Base-by-base conservation (phyloP, 1,140 invertebrate genomes). In the Zophobas morio region DNA sequence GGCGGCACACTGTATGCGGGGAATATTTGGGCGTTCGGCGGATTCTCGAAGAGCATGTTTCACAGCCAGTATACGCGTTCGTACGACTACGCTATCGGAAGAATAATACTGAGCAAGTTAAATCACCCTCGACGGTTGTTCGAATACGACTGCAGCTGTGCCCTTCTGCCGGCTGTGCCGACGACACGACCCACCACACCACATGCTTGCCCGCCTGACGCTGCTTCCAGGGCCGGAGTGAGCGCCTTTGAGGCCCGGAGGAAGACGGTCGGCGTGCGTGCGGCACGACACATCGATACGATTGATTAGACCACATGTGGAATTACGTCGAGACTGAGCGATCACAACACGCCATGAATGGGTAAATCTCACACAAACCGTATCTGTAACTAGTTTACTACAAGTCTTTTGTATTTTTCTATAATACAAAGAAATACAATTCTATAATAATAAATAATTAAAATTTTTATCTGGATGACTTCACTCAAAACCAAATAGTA, bases 1-100 rank as follows among this genome's bases (percentile, higher is more conserved):
- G 82, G 82, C 33, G 82, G 82, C 42, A 84, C 79, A n/a, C 75
- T 78, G 73, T 84, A 84, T 40, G 82, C 76, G 20, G 78, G 57
- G 70, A 82, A 79, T 56, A 82, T 70, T 71, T 82, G 78, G 33
- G 76, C 40, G 70, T 60, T 78, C 8, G 70, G 72, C 35, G 79
- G 54, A 71, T 79, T 82, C 56, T 84, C 82, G 74, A 82, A 84
- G 57, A 84, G 49, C 82, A 84, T 84, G 49, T 2, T 40, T 72
- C 42, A 73, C 34, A 60, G 49, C 35, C 51, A 57, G 32, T 34
- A 73, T 42, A 53, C 71, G 20, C 37, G 35, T 51, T 49, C 33
- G 1, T 34, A 70, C 63, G 63, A 70, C n/a, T 70, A 4, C 8
- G 8, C 42, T 8, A 3, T 8, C 3, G 4, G 71, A 53, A 74